Evolutionary conservation across 2,888 invertebrate species (phyloP).

Genomic region (Polyommatus icarus): DNA sequence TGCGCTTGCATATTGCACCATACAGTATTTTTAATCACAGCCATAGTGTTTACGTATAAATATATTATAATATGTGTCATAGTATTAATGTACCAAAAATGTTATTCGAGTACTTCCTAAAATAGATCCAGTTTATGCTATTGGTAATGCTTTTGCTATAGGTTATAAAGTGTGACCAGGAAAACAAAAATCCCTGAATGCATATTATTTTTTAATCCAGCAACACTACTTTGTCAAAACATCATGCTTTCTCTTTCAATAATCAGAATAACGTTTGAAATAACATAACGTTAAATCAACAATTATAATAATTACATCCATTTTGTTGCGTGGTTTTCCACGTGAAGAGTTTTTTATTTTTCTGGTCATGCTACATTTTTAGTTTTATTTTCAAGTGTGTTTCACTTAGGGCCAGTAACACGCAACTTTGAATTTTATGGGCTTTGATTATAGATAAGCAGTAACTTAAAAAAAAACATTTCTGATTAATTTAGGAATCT

Average conservation of each 20-base stretch:
- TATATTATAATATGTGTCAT: neutral
- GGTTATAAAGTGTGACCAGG: neutral
- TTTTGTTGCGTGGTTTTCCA: no score
- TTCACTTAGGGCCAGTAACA: slow-evolving; percentile 14
- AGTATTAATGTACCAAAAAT: slow-evolving; percentile 28
- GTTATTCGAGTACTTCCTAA: slow-evolving; percentile 1
- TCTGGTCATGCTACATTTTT: neutral
- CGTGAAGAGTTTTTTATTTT: neutral
- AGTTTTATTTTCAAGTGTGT: slow-evolving; percentile 13
- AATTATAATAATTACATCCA: no score
- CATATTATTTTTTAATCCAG: neutral
- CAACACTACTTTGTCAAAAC: neutral
- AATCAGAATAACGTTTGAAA: no score
- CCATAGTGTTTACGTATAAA: slow-evolving; percentile 6
- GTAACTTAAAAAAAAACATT: neutral
- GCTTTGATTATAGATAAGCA: neutral
- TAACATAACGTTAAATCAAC: no score
- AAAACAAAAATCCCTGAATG: neutral
- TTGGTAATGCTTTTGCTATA: slow-evolving; percentile 11
- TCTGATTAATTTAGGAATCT: slow-evolving; percentile 1
- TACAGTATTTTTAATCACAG: slow-evolving; percentile 12
- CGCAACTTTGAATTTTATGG: slow-evolving; percentile 6
- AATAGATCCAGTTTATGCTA: slow-evolving; percentile 23
- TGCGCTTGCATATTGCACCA: neutral
- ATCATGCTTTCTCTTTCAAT: no score